Conservation (phyloP, 2,888 invertebrate species). For the Itoplectis maculator region DNA sequence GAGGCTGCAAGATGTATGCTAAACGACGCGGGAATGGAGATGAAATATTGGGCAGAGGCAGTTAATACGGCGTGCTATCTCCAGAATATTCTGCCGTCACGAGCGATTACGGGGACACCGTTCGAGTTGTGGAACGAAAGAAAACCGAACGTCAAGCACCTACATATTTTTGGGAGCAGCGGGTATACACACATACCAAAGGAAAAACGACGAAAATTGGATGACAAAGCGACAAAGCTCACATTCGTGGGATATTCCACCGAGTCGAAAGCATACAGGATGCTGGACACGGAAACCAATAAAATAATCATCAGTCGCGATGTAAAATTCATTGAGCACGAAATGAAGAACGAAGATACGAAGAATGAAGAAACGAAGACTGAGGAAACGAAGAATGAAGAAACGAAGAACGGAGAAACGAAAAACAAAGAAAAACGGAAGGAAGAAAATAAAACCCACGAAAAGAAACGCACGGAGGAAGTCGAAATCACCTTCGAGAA, state of each 20-base stretch:
- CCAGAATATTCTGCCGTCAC: conserved; percentile 63
- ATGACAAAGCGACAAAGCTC: conserved; percentile 58
- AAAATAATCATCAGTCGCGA: conserved; percentile 65
- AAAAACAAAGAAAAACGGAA: no score
- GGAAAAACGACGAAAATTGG: conserved; percentile 61
- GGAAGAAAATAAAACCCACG: no score
- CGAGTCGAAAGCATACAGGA: conserved; percentile 67
- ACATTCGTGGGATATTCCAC: conserved; percentile 65
- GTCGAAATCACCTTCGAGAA: conserved; percentile 12
- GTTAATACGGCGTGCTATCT: conserved; percentile 67
- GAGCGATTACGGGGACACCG: conserved; percentile 56
- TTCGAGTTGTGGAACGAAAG: conserved; percentile 60
- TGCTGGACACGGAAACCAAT: conserved; percentile 55
- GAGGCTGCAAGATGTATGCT: conserved; percentile 53
- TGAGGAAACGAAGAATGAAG: neutral
- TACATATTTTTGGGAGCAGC: conserved; percentile 66
- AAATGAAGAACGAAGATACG: neutral
- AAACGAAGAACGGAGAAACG: neutral
- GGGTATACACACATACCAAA: conserved; percentile 59
- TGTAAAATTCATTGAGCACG: conserved; percentile 38
- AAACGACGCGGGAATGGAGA: conserved; percentile 46
- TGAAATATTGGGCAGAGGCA: conserved; percentile 68
- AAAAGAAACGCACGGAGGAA: neutral
- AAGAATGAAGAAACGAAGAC: neutral
- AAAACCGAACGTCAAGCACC: conserved; percentile 62